Percentiles rank a stretch among this genome's conserved stretches.
These are phyloP conservation scores for Nycticryphes semicollaris DNA, from an alignment of 2,113 vertebrate species.

Conservation along the genomic window DNA sequence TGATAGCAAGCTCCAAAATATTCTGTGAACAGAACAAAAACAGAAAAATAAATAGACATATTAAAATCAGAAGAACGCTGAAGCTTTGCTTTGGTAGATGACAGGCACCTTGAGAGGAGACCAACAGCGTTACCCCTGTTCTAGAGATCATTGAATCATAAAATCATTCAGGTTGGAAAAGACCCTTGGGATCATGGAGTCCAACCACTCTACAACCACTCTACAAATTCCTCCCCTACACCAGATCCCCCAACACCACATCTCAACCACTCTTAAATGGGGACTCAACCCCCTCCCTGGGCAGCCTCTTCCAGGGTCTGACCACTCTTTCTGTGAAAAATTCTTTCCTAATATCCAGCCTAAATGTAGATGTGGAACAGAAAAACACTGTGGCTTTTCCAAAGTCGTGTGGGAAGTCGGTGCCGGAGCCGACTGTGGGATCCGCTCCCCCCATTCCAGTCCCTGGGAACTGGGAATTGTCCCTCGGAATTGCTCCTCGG, in stretches of 20 bases:
- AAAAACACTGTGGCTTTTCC: not conserved
- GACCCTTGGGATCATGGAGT: no score
- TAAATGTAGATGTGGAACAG: not conserved
- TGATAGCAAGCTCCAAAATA: not conserved
- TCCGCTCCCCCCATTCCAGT: not conserved
- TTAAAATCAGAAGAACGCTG: not conserved
- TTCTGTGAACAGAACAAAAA: not conserved
- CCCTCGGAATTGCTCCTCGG: no score
- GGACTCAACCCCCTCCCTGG: no score
- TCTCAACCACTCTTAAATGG: no score
- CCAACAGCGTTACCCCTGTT: not conserved
- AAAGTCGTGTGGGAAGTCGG: rapidly evolving
- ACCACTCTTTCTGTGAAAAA: no score
- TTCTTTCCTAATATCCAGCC: no score
- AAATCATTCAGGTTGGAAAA: no score
- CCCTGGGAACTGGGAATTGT: not conserved
- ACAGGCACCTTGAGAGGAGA: not conserved
- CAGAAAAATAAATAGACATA: not conserved
- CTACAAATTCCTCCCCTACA: no score
- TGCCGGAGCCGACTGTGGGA: not conserved
- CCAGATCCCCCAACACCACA: no score
- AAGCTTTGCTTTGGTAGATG: not conserved
- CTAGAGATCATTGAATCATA: not conserved
- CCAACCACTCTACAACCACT: no score
- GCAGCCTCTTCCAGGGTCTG: no score